Percentiles rank a stretch among this genome's conserved stretches.
Evolutionary conservation across 2,113 vertebrate genomes (phyloP).

Genomic region (Thinocorus orbignyianus): DNA sequence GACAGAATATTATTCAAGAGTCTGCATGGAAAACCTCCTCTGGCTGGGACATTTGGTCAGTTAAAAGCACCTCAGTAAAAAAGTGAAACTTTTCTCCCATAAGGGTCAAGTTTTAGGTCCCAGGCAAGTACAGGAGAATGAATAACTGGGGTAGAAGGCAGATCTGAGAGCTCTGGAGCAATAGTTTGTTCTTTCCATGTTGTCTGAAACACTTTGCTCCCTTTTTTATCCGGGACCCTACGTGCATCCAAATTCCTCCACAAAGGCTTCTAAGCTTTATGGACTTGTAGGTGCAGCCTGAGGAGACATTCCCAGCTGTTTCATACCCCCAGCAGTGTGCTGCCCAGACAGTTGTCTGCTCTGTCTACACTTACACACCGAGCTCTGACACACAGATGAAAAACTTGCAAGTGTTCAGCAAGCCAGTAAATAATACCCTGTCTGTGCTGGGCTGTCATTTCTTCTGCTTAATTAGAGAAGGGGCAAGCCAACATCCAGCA

Average conservation of each 20-base stretch:
- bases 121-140: neutral
- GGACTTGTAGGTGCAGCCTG: neutral
- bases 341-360: neutral
- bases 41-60: neutral
- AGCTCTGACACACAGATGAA: neutral
- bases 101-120: rapidly evolving
- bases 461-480: neutral
- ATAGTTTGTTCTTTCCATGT: neutral
- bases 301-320: neutral
- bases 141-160: neutral
- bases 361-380: neutral
- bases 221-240: neutral
- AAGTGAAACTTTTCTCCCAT: neutral
- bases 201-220: neutral
- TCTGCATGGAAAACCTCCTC: neutral
- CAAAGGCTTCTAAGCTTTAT: neutral
- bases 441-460: neutral
- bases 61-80: neutral
- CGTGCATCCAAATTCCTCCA: neutral
- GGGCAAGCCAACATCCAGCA: neutral
- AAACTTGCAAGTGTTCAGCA: neutral
- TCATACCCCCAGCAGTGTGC: neutral
- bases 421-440: neutral
- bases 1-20: neutral
- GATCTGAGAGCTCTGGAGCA: neutral